These are phyloP conservation scores for Zaprionus camerounensis DNA, from an alignment of 1,140 invertebrate genomes.

Conservation along the genomic window DNA sequence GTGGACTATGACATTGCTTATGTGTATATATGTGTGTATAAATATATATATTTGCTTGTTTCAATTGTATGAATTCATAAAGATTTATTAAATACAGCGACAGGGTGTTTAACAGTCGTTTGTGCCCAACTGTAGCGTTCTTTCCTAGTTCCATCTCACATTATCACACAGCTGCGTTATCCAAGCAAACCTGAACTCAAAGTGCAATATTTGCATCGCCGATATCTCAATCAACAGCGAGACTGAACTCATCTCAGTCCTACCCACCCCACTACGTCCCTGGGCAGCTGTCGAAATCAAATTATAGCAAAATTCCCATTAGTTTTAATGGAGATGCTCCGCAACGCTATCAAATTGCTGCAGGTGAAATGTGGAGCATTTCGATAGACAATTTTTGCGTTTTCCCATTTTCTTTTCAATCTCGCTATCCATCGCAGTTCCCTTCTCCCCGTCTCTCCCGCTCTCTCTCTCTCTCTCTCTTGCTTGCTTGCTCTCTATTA, in stretches of 20 bases:
- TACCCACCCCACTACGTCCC: not conserved
- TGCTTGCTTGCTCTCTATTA: not conserved
- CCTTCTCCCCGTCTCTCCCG: not conserved
- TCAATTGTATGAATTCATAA: no score
- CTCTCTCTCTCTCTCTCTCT: not conserved
- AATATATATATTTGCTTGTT: no score
- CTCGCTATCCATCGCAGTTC: not conserved
- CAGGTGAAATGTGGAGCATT: constrained; percentile 73
- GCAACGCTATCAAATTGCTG: constrained; percentile 66
- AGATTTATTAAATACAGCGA: no score
- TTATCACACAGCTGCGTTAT: not conserved
- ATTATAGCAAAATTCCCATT: constrained; percentile 81
- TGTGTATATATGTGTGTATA: no score
- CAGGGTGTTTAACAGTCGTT: not conserved
- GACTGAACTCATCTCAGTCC: not conserved
- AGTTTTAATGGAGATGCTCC: constrained; percentile 75
- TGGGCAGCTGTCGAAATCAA: constrained; percentile 64
- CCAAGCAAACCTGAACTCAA: not conserved
- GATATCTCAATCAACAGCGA: not conserved
- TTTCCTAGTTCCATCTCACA: not conserved
- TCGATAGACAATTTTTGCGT: constrained; percentile 69
- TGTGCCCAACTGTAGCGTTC: no score
- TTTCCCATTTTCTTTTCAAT: constrained; percentile 45
- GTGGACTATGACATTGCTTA: no score
- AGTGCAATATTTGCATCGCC: not conserved